phyloP scores from a whole-genome alignment of 2,888 invertebrate species.

The Allacma fusca region DNA sequence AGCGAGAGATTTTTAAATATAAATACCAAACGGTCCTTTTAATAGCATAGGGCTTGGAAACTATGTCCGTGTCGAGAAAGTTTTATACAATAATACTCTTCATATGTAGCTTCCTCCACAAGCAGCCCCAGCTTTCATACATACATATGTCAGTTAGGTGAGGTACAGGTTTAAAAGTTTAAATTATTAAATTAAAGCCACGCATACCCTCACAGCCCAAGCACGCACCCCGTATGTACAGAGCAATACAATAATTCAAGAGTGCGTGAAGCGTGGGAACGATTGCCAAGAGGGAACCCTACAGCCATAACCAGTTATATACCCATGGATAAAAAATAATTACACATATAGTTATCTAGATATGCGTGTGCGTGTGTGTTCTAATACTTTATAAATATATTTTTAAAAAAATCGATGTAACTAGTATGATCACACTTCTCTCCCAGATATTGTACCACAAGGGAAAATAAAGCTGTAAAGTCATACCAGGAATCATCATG shows the following conservation, averaged over 20 bases:
- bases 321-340: neutral
- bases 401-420: too few relatives aligned
- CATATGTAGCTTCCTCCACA: neutral
- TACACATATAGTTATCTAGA: too few relatives aligned
- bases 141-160: slow-evolving; percentile 19
- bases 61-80: too few relatives aligned
- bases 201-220: neutral
- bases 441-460: neutral
- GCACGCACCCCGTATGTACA: neutral
- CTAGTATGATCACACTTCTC: slow-evolving; percentile 23
- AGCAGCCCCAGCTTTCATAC: neutral
- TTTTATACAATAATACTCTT: too few relatives aligned
- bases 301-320: neutral
- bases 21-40: too few relatives aligned
- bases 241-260: neutral
- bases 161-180: slow-evolving; percentile 25
- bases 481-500: neutral
- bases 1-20: too few relatives aligned
- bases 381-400: neutral
- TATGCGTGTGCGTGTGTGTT: slow-evolving; percentile 31
- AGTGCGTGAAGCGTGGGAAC: slow-evolving; percentile 37
- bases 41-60: too few relatives aligned
- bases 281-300: slow-evolving; percentile 14
- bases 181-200: slow-evolving; percentile 30
- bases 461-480: slow-evolving; percentile 8